These are phyloP conservation scores for Apostichopus parvimensis DNA, from an alignment of 35 echinoderm and acorn worm species.

Conservation along the genomic window DNA sequence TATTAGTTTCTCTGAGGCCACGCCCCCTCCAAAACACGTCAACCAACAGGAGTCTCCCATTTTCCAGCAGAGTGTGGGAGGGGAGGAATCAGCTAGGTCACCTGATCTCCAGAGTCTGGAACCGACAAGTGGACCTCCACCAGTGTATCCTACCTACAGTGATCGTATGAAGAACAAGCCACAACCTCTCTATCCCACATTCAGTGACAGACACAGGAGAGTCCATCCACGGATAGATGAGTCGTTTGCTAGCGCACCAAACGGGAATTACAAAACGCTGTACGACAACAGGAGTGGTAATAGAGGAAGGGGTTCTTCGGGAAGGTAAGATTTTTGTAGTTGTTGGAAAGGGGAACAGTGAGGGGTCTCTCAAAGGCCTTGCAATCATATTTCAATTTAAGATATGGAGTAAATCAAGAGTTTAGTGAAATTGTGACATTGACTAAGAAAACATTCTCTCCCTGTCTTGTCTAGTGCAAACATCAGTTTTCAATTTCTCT, in stretches of 20 bases:
- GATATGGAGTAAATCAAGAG: too few relatives aligned
- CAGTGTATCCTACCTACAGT: slow-evolving; percentile 62
- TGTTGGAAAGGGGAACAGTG: too few relatives aligned
- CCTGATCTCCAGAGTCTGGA: slow-evolving; percentile 21
- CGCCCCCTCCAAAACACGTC: slow-evolving; percentile 46
- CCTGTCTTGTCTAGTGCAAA: too few relatives aligned
- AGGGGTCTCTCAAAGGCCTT: too few relatives aligned
- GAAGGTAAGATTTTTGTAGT: slow-evolving; percentile 66
- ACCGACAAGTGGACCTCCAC: slow-evolving; percentile 27
- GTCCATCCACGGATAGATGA: slow-evolving; percentile 58
- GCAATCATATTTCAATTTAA: too few relatives aligned
- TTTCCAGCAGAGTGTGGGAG: slow-evolving; percentile 34
- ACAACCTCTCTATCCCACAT: slow-evolving; percentile 86
- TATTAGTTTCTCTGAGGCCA: slow-evolving; percentile 46
- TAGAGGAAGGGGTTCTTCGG: slow-evolving; percentile 74
- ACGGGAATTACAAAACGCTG: slow-evolving; percentile 79
- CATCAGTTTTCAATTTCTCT: too few relatives aligned
- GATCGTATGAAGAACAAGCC: slow-evolving; percentile 61
- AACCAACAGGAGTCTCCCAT: slow-evolving; percentile 26
- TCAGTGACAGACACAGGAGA: slow-evolving; percentile 91
- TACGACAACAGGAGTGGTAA: slow-evolving; percentile 79
- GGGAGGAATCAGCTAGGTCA: slow-evolving; percentile 6
- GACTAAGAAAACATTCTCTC: too few relatives aligned
- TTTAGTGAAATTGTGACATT: too few relatives aligned
- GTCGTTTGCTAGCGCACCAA: slow-evolving; percentile 33